Evolutionary conservation across 2,888 invertebrate species (phyloP), one percentile per base, ranked within the genome.

Genomic region (Brenthis hecate): DNA sequence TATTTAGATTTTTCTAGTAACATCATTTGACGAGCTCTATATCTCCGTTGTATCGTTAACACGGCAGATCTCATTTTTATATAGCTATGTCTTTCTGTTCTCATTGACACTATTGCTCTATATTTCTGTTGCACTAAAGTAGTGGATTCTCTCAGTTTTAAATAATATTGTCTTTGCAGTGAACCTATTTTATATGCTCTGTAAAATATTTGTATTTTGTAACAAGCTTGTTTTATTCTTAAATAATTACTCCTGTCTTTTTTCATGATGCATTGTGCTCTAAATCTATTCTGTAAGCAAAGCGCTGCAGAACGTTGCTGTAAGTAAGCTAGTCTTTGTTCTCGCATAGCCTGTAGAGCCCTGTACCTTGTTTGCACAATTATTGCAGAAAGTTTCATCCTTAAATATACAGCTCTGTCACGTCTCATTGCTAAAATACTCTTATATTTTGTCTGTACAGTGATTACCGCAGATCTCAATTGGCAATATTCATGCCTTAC

Each of bases 381-480:
- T 23, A 83, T 69, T 6, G 78, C 78, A 2, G 85, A 76, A 6
- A 76, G 73, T 76, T 81, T 91, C 14, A 84, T 72, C 36, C 77
- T 77, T 6, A 89, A 72, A 73, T 84, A 94, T 32, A 80, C 74
- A 53, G 81, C 76, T 69, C 85, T 84, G 48, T 87, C 79, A 50
- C 68, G 64, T 78, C 83, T 88, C 92, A 81, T 93, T 8, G 75
- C 77, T 72, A 76, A 63, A 61, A 85, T 72, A 64, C 81, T 82
- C 71, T 85, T 83, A 70, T 88, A 94, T 61, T 75, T 78, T 62
- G 76, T 83, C 75, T 95, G 94, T 63, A 95, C 76, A 47, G 77
- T 74, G 14, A 87, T 73, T 5, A 82, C 78, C 0, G 90, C 84
- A n/a, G 79, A 77, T 75, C 82, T 93, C 57, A 92, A 76, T 50